Conservation (phyloP, 2,888 invertebrate species). For the Eulithis prunata region DNA sequence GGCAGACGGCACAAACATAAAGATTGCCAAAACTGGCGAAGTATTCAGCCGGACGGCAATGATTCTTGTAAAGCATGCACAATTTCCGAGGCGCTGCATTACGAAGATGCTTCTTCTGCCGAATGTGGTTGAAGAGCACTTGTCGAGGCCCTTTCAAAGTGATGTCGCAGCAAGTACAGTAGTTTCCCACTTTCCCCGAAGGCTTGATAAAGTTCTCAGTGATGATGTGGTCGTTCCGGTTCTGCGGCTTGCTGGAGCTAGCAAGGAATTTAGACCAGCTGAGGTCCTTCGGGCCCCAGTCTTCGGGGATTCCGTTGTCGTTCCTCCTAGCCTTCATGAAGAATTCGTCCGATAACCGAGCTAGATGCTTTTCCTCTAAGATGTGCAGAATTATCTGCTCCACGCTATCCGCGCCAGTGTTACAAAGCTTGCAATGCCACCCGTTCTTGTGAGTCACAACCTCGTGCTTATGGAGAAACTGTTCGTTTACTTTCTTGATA, state of each 20-base stretch:
- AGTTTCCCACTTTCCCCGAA: conserved; percentile 74
- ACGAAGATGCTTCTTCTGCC: conserved; percentile 77
- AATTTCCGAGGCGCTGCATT: conserved; percentile 77
- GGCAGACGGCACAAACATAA: conserved; percentile 73
- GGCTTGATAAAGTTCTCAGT: conserved; percentile 79
- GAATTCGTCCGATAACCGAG: conserved; percentile 69
- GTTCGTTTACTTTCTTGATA: conserved; percentile 70
- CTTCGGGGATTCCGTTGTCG: conserved; percentile 70
- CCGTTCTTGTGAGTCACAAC: conserved; percentile 54
- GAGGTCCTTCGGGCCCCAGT: conserved; percentile 77
- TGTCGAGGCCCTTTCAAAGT: conserved; percentile 76
- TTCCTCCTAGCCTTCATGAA: conserved; percentile 65
- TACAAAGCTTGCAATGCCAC: conserved; percentile 66
- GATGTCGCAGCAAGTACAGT: conserved; percentile 77
- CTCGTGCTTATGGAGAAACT: conserved; percentile 66
- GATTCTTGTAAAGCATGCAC: conserved; percentile 68
- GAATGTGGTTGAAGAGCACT: conserved; percentile 77
- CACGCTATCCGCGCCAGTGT: conserved; percentile 54
- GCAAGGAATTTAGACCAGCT: conserved; percentile 79
- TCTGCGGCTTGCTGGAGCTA: conserved; percentile 72
- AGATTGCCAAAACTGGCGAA: conserved; percentile 78
- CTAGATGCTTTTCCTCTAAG: conserved; percentile 74
- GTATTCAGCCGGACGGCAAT: conserved; percentile 74
- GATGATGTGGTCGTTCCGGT: conserved; percentile 72
- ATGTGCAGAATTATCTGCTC: conserved; percentile 70